Percentiles rank a stretch among this genome's conserved stretches.
Conservation (phyloP, 2,797 vertebrate species). For the Huso huso region DNA sequence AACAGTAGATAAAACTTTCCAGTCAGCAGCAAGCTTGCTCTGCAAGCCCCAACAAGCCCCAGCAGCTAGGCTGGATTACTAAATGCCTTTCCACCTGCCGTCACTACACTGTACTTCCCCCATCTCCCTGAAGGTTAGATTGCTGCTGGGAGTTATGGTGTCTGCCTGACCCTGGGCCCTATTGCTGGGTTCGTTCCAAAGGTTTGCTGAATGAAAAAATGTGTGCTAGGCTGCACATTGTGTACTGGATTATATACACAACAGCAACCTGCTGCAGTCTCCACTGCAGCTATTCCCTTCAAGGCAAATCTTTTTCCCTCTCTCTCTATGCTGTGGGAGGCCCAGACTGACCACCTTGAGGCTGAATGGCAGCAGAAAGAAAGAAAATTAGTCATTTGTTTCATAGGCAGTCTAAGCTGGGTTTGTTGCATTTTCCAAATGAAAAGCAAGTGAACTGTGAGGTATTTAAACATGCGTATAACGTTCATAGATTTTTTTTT, state of each 20-base stretch:
- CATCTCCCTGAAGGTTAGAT: conserved; percentile 32
- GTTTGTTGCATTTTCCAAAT: conserved; percentile 30
- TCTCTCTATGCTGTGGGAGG: conserved; percentile 4
- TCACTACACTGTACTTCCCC: conserved; percentile 25
- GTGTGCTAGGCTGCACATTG: conserved; percentile 23
- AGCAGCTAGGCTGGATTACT: conserved; percentile 15
- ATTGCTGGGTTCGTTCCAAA: conserved; percentile 34
- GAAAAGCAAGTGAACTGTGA: conserved; percentile 40
- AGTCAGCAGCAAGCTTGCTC: conserved; percentile 25
- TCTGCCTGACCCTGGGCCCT: conserved; percentile 36
- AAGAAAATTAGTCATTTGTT: conserved; percentile 41
- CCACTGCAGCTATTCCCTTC: conserved; percentile 11
- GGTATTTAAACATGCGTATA: conserved; percentile 41
- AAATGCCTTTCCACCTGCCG: conserved; percentile 39
- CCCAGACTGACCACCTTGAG: conserved; percentile 29
- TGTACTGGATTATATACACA: conserved; percentile 19
- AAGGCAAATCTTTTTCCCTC: conserved; percentile 18
- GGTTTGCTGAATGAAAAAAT: conserved; percentile 28
- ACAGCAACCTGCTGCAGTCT: conserved; percentile 15
- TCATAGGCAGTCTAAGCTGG: conserved; percentile 40
- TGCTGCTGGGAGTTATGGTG: conserved; percentile 30
- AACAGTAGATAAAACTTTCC: conserved; percentile 54
- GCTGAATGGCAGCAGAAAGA: conserved; percentile 27
- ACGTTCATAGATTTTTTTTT: conserved; percentile 29
- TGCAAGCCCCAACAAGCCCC: conserved; percentile 17